Evolutionary conservation across 1,140 invertebrate species (phyloP).

Genomic region (Neodiprion pinetum): DNA sequence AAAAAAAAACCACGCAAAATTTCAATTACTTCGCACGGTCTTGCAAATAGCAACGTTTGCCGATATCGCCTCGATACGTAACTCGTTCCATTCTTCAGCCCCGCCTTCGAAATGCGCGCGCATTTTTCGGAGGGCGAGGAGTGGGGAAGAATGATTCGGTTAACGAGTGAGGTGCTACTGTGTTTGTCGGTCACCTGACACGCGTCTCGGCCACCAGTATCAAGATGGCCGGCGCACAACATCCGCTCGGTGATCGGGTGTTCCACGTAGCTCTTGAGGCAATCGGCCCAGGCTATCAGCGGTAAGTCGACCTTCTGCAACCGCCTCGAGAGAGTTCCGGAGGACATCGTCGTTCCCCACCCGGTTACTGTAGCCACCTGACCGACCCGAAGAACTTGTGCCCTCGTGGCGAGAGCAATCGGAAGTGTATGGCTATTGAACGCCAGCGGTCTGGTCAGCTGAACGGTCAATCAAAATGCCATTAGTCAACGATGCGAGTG

Average conservation of each 20-base stretch:
- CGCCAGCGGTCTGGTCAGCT: slow-evolving; percentile 41
- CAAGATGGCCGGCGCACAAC: slow-evolving; percentile 69
- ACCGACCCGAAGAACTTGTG: slow-evolving; percentile 39
- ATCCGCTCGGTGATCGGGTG: slow-evolving; percentile 61
- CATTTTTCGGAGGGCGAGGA: not conserved
- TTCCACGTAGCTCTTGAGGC: slow-evolving; percentile 46
- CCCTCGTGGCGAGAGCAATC: slow-evolving; percentile 38
- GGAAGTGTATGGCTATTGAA: slow-evolving; percentile 36
- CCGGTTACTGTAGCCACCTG: slow-evolving; percentile 60
- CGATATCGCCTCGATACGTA: not conserved
- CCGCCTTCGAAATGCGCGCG: too few species aligned
- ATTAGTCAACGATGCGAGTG: too few species aligned
- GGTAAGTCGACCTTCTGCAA: slow-evolving; percentile 60
- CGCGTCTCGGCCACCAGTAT: slow-evolving; percentile 67
- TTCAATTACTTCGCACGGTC: not conserved
- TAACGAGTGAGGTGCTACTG: not conserved
- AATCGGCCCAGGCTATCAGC: slow-evolving; percentile 48
- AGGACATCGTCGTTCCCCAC: slow-evolving; percentile 60
- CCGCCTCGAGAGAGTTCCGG: slow-evolving; percentile 53
- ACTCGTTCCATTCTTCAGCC: too few species aligned
- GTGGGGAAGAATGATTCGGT: not conserved
- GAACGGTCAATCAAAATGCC: slow-evolving; percentile 18
- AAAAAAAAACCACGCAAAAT: slow-evolving; percentile 29
- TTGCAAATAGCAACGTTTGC: not conserved
- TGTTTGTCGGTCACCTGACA: slow-evolving; percentile 44